Conservation (phyloP, 2,888 invertebrate genomes). For the Machimus rusticus region DNA sequence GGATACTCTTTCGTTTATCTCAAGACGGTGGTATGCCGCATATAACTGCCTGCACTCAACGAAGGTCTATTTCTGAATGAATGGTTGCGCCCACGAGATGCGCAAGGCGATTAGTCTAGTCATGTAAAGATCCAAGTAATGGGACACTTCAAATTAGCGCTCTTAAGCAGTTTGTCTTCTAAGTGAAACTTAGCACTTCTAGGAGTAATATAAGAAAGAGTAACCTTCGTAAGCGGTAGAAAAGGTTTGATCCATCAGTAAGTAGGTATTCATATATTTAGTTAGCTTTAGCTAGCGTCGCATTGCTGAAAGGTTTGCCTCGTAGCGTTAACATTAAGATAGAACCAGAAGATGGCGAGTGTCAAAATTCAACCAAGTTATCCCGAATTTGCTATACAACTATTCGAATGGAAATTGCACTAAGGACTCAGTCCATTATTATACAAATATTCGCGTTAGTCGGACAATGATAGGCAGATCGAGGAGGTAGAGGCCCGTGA, state of each 20-base stretch:
- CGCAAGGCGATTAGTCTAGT: slow-evolving; percentile 26
- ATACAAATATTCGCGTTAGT: slow-evolving; percentile 39
- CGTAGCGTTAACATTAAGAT: background rate
- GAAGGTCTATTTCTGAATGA: background rate
- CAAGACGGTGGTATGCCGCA: background rate
- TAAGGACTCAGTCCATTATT: slow-evolving; percentile 4
- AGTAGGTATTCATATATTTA: background rate
- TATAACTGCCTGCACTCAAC: background rate
- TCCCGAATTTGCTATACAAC: background rate
- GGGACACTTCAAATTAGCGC: background rate
- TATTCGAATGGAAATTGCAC: background rate
- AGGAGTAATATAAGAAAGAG: background rate
- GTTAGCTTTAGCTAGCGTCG: background rate
- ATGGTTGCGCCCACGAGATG: background rate
- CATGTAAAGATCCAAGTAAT: slow-evolving; percentile 23
- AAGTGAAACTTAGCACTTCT: background rate
- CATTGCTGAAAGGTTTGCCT: background rate
- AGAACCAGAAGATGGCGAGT: background rate
- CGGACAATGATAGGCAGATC: slow-evolving; percentile 7
- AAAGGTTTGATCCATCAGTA: background rate
- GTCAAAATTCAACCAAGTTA: background rate
- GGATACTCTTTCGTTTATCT: background rate
- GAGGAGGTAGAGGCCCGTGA: background rate
- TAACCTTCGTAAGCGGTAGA: background rate
- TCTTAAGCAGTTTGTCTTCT: background rate